Base-by-base conservation (phyloP, 2,888 invertebrate genomes). In the Aphrophora alni region DNA sequence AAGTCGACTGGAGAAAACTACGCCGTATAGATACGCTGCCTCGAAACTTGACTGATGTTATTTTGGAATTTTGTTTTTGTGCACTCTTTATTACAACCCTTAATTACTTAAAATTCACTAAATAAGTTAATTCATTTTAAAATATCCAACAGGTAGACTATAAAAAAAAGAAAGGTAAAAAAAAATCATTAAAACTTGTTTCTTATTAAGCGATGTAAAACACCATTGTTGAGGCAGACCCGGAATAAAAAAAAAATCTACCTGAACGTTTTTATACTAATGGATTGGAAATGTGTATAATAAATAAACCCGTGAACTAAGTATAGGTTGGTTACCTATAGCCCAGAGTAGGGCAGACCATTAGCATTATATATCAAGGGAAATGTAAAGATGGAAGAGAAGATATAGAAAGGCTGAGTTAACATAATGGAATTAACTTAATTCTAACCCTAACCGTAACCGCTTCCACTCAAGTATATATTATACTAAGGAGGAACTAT, bases 221-320 rank as follows among this genome's bases (percentile, higher is more conserved):
- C 1, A 4, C 21, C 21, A 44, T 2, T 59, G 59, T 5, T 59
- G 10, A 59, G 5, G 21, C n/a, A 21, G 21, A 21, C 21, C 21
- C 10, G 44, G 5, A 44, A 44, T 8, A 14, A 44, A 14, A 44
- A 59, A 59, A 59, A 59, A 59, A 21, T 5, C 59, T 59, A 59
- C 59, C 59, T 59, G 59, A 21, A n/a, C n/a, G 59, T 59, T 59
- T 59, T 59, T 59, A 59, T 59, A 59, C 59, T 59, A 59, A 59
- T 59, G 59, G 59, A 59, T 59, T n/a, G 59, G 21, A 14, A 59
- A 59, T 59, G 59, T 14, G n/a, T 59, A n/a, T 59, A 59, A 59
- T 59, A 59, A 59, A 59, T 59, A 59, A 59, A 44, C 3, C 3
- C 44, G 44, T 4, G 10, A 44, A 59, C 21, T 59, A 59, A 59